These are phyloP conservation scores for Acleris laterana DNA, from an alignment of 2,888 invertebrate species.

Conservation along the genomic window DNA sequence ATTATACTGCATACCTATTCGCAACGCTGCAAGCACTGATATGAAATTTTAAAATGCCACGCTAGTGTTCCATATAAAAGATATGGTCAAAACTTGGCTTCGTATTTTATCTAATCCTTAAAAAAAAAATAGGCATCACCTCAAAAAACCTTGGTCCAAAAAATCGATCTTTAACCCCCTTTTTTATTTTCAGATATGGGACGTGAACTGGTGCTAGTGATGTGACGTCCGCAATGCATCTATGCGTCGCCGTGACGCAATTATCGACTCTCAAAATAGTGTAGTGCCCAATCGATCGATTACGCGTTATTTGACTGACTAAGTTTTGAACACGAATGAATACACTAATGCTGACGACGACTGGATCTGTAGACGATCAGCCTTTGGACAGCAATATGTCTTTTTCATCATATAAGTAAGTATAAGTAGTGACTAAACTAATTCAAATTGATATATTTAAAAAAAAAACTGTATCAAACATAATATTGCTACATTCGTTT, in stretches of 20 bases:
- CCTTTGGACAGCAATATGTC: constrained; percentile 78
- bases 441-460: not conserved
- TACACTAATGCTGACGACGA: constrained; percentile 80
- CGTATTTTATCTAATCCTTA: no score
- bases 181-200: constrained; percentile 60
- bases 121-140: no score
- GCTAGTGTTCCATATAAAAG: no score
- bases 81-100: no score
- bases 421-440: constrained; percentile 38
- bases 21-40: no score
- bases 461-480: not conserved
- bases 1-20: no score
- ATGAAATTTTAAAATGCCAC: no score
- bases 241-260: constrained; percentile 65
- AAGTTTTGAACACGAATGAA: constrained; percentile 66
- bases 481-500: not conserved
- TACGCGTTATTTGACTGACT: constrained; percentile 43
- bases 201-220: constrained; percentile 59
- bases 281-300: constrained; percentile 58
- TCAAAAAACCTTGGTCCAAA: no score
- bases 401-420: constrained; percentile 79
- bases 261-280: constrained; percentile 62
- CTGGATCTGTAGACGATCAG: constrained; percentile 74
- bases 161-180: constrained; percentile 29
- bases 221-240: constrained; percentile 61